A percentile compares a stretch with the other conserved stretches of the same genome.
phyloP scores from a whole-genome alignment of 2,888 invertebrate species.

The Alentia gelatinosa region DNA sequence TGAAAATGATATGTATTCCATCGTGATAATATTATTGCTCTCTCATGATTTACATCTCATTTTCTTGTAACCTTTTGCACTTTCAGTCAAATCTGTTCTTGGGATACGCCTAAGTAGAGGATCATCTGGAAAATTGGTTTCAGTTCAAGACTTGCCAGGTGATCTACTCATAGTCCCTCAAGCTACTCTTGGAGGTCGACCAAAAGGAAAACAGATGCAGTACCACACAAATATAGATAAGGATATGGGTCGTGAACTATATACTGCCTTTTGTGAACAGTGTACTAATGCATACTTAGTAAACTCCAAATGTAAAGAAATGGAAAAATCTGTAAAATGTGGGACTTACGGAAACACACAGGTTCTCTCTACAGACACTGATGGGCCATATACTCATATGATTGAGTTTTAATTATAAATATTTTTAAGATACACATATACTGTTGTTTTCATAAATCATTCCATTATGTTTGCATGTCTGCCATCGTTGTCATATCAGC shows the following conservation, averaged over 20 bases:
- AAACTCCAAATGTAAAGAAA: conserved; percentile 66
- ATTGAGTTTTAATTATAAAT: conserved; percentile 60
- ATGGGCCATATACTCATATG: conserved; percentile 65
- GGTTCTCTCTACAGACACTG: conserved; percentile 76
- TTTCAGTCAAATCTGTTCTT: conserved; percentile 75
- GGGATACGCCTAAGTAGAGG: conserved; percentile 74
- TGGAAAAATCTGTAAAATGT: conserved; percentile 68
- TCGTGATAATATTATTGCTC: too few relatives aligned
- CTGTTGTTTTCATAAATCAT: too few relatives aligned
- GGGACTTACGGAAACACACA: conserved; percentile 81
- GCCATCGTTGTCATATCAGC: too few relatives aligned
- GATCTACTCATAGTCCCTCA: conserved; percentile 81
- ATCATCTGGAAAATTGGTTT: conserved; percentile 73
- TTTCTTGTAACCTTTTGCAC: too few relatives aligned
- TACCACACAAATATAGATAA: conserved; percentile 81
- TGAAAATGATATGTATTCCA: too few relatives aligned
- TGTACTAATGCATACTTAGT: conserved; percentile 66
- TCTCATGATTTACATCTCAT: too few relatives aligned
- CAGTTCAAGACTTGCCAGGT: conserved; percentile 79
- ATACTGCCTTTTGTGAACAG: conserved; percentile 71
- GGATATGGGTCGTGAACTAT: conserved; percentile 77
- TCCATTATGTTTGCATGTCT: too few relatives aligned
- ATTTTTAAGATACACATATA: too few relatives aligned
- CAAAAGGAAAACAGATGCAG: conserved; percentile 81
- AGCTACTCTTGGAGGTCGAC: conserved; percentile 81